Base-by-base conservation (phyloP, 2,888 invertebrate genomes). In the Nemotelus pantherinus region DNA sequence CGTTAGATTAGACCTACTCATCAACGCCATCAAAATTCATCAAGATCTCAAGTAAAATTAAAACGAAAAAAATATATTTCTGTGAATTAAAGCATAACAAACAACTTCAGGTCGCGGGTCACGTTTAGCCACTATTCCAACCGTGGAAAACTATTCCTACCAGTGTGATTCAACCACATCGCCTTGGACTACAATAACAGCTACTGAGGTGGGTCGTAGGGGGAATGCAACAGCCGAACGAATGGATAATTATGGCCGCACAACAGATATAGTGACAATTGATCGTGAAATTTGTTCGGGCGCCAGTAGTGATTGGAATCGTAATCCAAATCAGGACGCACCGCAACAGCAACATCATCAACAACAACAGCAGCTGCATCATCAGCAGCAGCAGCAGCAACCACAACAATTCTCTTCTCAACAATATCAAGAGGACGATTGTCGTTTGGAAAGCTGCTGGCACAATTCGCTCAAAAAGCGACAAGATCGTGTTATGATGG, bases 401-500 rank as follows among this genome's bases (percentile, higher is more conserved):
- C 25, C 25, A 25, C 25, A 25, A 25, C 63, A 63, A 39, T 9
- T 9, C 10, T 70, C 58, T 58, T 25, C 25, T 25, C 58, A 60
- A 39, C 74, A 74, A 39, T 48, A 60, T 43, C 74, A 74, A 45
- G 74, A 60, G 39, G 45, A 60, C 41, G 65, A 39, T 9, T 77
- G 77, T 53, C n/a, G 25, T 39, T 57, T 64, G 48, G 65, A 47
- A 9, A 65, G 58, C 47, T 77, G 77, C 64, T 72, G 64, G 63
- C 57, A 72, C 39, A 72, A 72, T 55, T 65, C 63, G 6, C 43
- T 48, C 9, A 68, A 76, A 9, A 39, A 43, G 25, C 71, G 60
- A 7, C 60, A 60, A 50, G 25, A 60, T n/a, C 9, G 44, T 39
- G 86, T 86, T 85, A 86, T 86, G 86, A 86, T 87, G 87, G 87